A percentile compares a stretch with the other conserved stretches of the same genome.
phyloP scores from a whole-genome alignment of 2,113 vertebrate genomes.

The Canis aureus region DNA sequence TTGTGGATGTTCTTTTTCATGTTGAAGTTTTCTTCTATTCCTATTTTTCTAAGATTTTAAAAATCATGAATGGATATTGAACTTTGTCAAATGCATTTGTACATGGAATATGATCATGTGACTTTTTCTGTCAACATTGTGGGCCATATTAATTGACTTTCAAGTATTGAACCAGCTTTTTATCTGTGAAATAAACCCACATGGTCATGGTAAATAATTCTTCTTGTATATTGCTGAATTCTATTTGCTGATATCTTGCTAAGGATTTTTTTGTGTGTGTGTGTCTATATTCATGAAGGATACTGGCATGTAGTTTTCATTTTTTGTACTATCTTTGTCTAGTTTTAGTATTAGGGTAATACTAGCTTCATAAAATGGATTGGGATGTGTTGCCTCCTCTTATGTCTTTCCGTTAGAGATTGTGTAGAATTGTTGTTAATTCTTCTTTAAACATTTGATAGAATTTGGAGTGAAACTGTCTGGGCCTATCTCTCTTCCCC shows the following conservation, averaged over 20 bases:
- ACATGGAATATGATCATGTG: neutral
- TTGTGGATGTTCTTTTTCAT: neutral
- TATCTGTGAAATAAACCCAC: neutral
- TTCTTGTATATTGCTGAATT: slow-evolving; percentile 2
- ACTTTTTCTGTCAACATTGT: neutral
- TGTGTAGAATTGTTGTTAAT: neutral
- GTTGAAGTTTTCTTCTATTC: neutral
- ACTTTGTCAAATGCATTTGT: slow-evolving; percentile 17
- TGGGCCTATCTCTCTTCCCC: neutral
- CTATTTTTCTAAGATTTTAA: neutral
- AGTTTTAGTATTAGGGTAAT: neutral
- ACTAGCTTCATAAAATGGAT: neutral
- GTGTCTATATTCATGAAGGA: neutral
- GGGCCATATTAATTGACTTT: slow-evolving; percentile 22
- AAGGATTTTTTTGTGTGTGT: slow-evolving; percentile 36
- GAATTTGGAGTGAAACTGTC: neutral
- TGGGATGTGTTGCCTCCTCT: neutral
- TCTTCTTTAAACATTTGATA: slow-evolving; percentile 46
- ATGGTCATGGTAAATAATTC: neutral
- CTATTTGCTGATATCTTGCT: slow-evolving; percentile 19
- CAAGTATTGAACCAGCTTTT: neutral
- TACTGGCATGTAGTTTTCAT: neutral
- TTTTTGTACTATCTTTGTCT: neutral
- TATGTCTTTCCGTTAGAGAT: neutral
- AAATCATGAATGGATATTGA: neutral